Evolutionary conservation across 2,797 vertebrate species (phyloP), one percentile per base, ranked within the genome.

Genomic region (Momotus momota): DNA sequence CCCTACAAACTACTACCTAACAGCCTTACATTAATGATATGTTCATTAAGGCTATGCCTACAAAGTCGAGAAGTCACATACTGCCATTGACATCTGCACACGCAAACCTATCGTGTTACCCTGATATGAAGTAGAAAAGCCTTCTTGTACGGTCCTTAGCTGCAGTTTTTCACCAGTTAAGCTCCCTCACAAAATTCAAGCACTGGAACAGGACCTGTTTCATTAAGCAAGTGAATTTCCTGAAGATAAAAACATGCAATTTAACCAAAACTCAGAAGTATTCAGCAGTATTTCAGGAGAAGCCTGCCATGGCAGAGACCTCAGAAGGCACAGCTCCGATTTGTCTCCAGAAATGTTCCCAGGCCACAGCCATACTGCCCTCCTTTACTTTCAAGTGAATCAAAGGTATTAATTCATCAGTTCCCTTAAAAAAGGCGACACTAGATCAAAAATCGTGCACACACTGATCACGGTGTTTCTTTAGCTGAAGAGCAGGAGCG

Each of bases 401-500:
- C 33, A 46, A 60, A 81, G 27, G 8, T 13, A 86, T 3, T n/a
- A 66, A 83, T 65, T 55, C 65, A 52, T 65, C 45, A 26, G 43
- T 20, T 74, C 49, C 57, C 69, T 83, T 45, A 62, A 18, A 93
- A 81, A 52, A 80, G 31, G 45, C 0, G 4, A 78, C 88, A 67
- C 52, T 11, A 74, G 31, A 89, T 40, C 0, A 0, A 45, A 60
- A 94, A 66, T 33, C 2, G 0, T 1, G 45, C 10, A 26, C 3
- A 2, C 54, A 38, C 0, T 0, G 48, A 41, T 21, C 70, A 84
- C 1, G 0, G 0, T 22, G 33, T 52, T 49, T 43, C 52, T 64
- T 74, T 4, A 51, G 62, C 65, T 51, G 31, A 12, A 69, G 62
- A 66, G 45, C 58, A 83, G 73, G 46, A 66, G 46, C 0, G 0